These are phyloP conservation scores for Ctenoplectra terminalis DNA, from an alignment of 1,140 invertebrate genomes.

Conservation along the genomic window DNA sequence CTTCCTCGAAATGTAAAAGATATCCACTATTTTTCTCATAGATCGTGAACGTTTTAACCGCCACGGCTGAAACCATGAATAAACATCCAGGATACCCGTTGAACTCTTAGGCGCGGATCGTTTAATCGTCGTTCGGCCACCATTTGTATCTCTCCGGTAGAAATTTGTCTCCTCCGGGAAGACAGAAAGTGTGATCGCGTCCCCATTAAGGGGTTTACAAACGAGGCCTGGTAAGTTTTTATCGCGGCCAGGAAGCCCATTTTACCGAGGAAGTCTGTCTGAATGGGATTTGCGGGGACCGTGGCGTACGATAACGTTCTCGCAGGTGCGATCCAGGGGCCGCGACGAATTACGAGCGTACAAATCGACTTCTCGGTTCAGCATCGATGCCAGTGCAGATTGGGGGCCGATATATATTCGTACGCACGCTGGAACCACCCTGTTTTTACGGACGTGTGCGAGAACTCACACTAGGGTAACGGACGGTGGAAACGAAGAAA, in stretches of 20 bases:
- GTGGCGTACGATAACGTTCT: conserved; percentile 38
- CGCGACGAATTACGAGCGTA: conserved; percentile 61
- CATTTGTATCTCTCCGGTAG: background rate
- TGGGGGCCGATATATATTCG: conserved; percentile 47
- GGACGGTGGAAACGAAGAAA: conserved; percentile 29
- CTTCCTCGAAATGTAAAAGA: background rate
- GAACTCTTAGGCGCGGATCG: background rate
- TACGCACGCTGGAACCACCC: background rate
- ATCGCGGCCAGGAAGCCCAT: conserved; percentile 20
- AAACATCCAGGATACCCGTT: background rate
- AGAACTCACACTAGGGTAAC: background rate
- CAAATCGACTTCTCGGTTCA: conserved; percentile 62
- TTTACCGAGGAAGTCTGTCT: background rate
- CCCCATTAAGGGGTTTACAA: conserved; percentile 21
- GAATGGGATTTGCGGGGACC: conserved; percentile 21
- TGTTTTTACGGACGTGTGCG: background rate
- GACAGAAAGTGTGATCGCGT: conserved; percentile 27
- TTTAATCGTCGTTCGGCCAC: background rate
- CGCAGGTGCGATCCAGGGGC: conserved; percentile 27
- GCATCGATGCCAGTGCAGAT: conserved; percentile 62
- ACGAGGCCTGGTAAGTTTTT: conserved; percentile 20
- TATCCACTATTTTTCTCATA: background rate
- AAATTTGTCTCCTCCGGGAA: conserved; percentile 18
- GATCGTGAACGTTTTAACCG: background rate
- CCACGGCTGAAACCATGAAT: background rate